Evolutionary conservation across 2,888 invertebrate genomes (phyloP), one percentile per base, ranked within the genome.

Genomic region (Clepsis dumicolana): DNA sequence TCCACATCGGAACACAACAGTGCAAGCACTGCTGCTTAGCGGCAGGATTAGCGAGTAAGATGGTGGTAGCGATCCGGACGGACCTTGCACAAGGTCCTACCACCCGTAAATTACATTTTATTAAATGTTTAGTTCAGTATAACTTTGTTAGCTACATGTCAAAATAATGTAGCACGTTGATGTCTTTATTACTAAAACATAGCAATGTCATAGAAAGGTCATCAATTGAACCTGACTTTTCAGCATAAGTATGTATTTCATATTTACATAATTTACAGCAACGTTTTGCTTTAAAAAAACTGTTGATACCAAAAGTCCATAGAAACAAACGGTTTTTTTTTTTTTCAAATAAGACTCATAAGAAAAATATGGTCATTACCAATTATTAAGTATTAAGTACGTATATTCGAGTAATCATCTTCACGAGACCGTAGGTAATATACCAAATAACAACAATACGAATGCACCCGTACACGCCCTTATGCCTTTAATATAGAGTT

Each of bases 91-190:
- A n/a, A n/a, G n/a, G n/a, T n/a, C n/a, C n/a, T n/a, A n/a, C n/a
- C n/a, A n/a, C n/a, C n/a, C n/a, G n/a, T n/a, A 29, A 29, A 29
- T 29, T 2, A 29, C 29, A 29, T 1, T 29, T 29, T 7, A 29
- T 29, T 29, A 29, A 29, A 4, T 29, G 5, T 8, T 29, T 29
- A 29, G 8, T 29, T 29, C 5, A 3, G 7, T 29, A 29, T 29
- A 8, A 29, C 29, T 29, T 29, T 38, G n/a, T 38, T n/a, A 16
- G 2, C 16, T 14, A 16, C 7, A 44, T 44, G 16, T 41, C 2
- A 44, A 44, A n/a, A n/a, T n/a, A n/a, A 44, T 44, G 41, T 44
- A 16, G 41, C 41, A 14, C 41, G 41, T 44, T 44, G 41, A 18
- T 44, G 41, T 44, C 41, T 44, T 44, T 44, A 16, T 44, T 18